phyloP scores from a whole-genome alignment of 2,888 invertebrate species.

The Mimachlamys varia region DNA sequence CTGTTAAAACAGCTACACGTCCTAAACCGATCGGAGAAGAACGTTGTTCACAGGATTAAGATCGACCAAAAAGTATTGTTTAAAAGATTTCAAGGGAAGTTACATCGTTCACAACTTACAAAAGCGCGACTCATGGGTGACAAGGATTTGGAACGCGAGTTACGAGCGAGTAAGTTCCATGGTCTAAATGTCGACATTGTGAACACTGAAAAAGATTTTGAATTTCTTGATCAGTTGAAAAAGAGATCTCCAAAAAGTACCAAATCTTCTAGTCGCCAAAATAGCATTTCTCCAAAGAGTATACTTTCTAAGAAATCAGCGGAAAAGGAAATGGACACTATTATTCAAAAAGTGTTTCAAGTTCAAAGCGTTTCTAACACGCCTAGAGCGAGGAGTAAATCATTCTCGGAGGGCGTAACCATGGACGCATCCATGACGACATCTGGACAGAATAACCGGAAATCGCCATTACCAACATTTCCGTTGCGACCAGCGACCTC shows the following conservation, averaged over 20 bases:
- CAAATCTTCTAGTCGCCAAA: not conserved
- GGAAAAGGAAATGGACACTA: constrained; percentile 46
- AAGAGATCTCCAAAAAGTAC: constrained; percentile 54
- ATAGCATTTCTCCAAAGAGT: not conserved
- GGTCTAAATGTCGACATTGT: constrained; percentile 65
- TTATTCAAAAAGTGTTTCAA: constrained; percentile 43
- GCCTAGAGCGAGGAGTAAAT: not conserved
- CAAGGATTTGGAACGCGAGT: constrained; percentile 61
- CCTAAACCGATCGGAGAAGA: constrained; percentile 63
- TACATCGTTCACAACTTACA: constrained; percentile 66
- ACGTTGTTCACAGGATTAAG: constrained; percentile 66
- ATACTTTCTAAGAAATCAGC: not conserved
- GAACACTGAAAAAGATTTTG: constrained; percentile 63
- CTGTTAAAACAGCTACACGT: constrained; percentile 64
- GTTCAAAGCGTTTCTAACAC: constrained; percentile 39
- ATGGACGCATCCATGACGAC: not conserved
- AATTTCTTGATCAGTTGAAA: constrained; percentile 65
- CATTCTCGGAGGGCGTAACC: not conserved
- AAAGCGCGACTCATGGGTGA: constrained; percentile 66
- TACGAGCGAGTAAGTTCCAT: constrained; percentile 62
- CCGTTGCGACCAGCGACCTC: not conserved
- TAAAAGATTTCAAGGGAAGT: constrained; percentile 65
- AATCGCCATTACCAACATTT: not conserved
- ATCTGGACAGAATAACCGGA: not conserved
- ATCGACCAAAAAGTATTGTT: constrained; percentile 71